phyloP scores from a whole-genome alignment of 2,113 vertebrate genomes.

The Rhinogobius similis region DNA sequence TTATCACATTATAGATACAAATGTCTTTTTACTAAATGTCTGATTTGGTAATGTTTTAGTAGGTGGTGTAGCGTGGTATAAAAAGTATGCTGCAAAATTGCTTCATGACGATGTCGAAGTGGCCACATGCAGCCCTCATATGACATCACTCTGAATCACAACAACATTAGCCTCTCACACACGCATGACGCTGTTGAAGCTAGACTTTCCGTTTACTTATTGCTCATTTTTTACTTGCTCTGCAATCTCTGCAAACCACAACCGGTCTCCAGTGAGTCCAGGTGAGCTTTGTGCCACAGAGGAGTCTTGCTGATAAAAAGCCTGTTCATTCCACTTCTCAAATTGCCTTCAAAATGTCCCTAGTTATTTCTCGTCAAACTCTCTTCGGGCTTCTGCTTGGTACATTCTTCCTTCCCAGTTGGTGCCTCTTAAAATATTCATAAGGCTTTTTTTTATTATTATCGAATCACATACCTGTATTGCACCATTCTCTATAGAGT shows the following conservation, averaged over 20 bases:
- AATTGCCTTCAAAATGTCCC: constrained; percentile 48
- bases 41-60: too few species aligned
- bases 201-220: background rate
- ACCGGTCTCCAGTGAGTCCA: constrained; percentile 7
- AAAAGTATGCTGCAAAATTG: too few species aligned
- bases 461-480: constrained; percentile 18
- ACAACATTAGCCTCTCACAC: background rate
- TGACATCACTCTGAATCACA: background rate
- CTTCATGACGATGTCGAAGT: too few species aligned
- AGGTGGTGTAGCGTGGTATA: too few species aligned
- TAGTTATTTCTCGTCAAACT: constrained; percentile 7
- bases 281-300: constrained; percentile 49
- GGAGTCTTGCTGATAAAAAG: constrained; percentile 53
- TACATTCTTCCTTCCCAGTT: constrained; percentile 10
- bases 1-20: too few species aligned
- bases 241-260: constrained; percentile 31
- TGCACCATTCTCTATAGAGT: constrained; percentile 16
- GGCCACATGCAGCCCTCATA: background rate
- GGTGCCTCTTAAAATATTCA: constrained; percentile 14
- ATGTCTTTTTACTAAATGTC: too few species aligned
- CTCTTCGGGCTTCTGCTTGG: background rate
- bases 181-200: background rate
- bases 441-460: constrained; percentile 8
- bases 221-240: constrained; percentile 4
- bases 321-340: constrained; percentile 54